These are phyloP conservation scores for Drosophila tripunctata DNA, from an alignment of 2,888 invertebrate genomes.

Conservation along the genomic window DNA sequence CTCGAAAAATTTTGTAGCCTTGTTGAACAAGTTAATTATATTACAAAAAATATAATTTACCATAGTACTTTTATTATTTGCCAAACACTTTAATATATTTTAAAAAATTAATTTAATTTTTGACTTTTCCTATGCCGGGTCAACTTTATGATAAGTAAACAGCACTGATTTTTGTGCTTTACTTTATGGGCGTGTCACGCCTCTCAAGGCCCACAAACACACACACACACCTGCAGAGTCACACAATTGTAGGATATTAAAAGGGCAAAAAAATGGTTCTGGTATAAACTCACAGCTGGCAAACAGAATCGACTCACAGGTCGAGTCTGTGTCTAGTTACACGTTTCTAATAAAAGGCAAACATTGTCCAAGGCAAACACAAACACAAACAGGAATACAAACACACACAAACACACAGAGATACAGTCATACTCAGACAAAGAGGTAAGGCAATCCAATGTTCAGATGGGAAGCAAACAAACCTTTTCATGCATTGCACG, in stretches of 20 bases:
- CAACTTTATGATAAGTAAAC: constrained; percentile 8
- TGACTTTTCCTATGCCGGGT: not conserved
- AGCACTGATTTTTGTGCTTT: not conserved
- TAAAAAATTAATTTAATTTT: not conserved
- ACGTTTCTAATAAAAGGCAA: constrained; percentile 71
- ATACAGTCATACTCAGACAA: not conserved
- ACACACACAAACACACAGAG: constrained; percentile 6
- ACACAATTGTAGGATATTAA: constrained; percentile 23
- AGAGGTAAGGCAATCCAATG: constrained; percentile 34
- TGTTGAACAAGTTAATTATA: too few species aligned
- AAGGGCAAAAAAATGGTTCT: constrained; percentile 15
- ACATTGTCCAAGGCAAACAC: constrained; percentile 66
- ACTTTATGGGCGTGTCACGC: not conserved
- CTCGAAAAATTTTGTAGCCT: too few species aligned
- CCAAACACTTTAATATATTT: too few species aligned
- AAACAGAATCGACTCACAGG: not conserved
- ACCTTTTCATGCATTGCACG: constrained; percentile 75
- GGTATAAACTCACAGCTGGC: constrained; percentile 2
- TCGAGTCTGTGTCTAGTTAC: constrained; percentile 29
- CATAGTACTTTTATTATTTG: not conserved
- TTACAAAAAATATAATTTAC: too few species aligned
- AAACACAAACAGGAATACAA: constrained; percentile 44
- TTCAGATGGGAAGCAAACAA: constrained; percentile 51
- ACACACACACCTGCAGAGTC: not conserved
- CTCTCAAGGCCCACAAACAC: not conserved